Percentiles rank a stretch among this genome's conserved stretches.
Conservation (phyloP, 2,797 vertebrate species). For the Micromesistius poutassou region DNA sequence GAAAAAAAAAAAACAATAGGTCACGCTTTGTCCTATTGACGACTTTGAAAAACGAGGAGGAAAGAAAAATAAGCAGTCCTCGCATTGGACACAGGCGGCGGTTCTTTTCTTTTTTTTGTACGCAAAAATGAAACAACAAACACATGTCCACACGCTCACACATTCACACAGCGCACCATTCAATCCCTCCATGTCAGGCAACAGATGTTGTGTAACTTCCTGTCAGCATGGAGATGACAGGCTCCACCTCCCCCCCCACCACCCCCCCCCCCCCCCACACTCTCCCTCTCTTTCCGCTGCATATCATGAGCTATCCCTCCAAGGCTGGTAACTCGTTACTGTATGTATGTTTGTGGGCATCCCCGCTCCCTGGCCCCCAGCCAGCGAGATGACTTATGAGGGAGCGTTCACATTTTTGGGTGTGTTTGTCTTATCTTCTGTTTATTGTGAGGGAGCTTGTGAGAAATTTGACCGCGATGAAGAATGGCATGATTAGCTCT, state of each 20-base stretch:
- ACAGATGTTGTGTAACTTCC: slow-evolving; percentile 72
- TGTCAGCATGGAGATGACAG: slow-evolving; percentile 56
- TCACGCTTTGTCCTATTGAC: background rate
- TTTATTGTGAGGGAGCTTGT: background rate
- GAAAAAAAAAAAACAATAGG: background rate
- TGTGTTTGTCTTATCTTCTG: background rate
- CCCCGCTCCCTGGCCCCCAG: background rate
- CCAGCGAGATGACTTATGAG: background rate
- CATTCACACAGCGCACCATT: slow-evolving; percentile 61
- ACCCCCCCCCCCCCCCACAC: slow-evolving; percentile 11
- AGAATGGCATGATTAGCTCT: background rate
- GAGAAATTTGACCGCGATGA: background rate
- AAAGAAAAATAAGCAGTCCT: background rate
- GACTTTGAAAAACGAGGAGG: background rate
- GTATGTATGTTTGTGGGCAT: background rate
- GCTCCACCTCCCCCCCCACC: slow-evolving; percentile 45
- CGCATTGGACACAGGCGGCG: background rate
- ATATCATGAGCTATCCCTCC: background rate
- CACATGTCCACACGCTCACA: slow-evolving; percentile 21
- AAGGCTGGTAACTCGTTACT: background rate
- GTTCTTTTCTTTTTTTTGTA: background rate
- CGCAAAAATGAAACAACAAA: slow-evolving; percentile 11
- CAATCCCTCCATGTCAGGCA: slow-evolving; percentile 55
- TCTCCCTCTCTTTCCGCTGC: background rate
- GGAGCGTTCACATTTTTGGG: background rate